phyloP scores from a whole-genome alignment of 2,797 vertebrate species.

The Oryzias sinensis region DNA sequence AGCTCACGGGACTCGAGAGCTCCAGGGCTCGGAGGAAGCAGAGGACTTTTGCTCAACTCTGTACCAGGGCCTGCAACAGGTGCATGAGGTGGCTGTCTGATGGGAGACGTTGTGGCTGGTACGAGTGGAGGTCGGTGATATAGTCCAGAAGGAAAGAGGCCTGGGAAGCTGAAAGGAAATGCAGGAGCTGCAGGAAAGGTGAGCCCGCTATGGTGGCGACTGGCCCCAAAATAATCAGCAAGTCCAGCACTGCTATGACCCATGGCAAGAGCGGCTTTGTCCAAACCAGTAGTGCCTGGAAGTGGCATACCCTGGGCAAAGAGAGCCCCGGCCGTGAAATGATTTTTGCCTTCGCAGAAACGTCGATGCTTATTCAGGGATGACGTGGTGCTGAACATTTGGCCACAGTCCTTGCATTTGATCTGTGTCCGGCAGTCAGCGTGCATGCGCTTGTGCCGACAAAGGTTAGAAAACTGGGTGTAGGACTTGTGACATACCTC shows the following conservation, averaged over 20 bases:
- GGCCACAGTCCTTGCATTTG: conserved; percentile 99
- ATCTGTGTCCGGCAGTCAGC: conserved; percentile 99
- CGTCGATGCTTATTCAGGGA: conserved; percentile 99
- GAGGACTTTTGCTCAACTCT: conserved; percentile 85
- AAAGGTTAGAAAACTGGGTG: conserved; percentile 99
- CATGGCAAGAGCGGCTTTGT: conserved; percentile 93
- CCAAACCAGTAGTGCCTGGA: conserved; percentile 90
- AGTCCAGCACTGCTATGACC: conserved; percentile 91
- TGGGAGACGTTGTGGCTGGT: conserved; percentile 86
- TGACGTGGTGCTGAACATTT: conserved; percentile 99
- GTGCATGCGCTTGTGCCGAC: conserved; percentile 99
- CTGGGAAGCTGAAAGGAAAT: conserved; percentile 98
- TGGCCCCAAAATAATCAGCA: conserved; percentile 98
- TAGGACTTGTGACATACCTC: conserved; percentile 99
- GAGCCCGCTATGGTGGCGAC: conserved; percentile 93
- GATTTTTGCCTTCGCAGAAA: conserved; percentile 99
- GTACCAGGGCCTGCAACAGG: conserved; percentile 63
- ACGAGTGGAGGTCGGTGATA: conserved; percentile 96
- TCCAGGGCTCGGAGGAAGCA: conserved; percentile 88
- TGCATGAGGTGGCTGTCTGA: conserved; percentile 84
- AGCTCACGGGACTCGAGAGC: conserved; percentile 90
- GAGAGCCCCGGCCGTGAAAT: conserved; percentile 95
- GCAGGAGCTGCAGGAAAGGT: conserved; percentile 95
- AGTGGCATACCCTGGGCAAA: conserved; percentile 97
- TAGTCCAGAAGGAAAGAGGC: conserved; percentile 96